phyloP scores from a whole-genome alignment of 2,113 vertebrate species.

The Pygoscelis antarcticus region DNA sequence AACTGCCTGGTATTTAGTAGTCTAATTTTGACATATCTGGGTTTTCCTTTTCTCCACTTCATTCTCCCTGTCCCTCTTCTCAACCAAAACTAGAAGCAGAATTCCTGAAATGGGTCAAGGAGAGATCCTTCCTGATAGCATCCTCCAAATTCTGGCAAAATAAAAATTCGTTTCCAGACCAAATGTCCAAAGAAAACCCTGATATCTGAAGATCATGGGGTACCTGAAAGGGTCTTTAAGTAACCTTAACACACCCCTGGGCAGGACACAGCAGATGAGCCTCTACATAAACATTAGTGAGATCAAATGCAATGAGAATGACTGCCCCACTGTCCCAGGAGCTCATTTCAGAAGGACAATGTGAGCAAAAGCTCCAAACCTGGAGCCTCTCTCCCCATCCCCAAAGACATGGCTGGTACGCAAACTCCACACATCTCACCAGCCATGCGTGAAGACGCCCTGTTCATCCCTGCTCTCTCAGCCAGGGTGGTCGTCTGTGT shows the following conservation, averaged over 20 bases:
- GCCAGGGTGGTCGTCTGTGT: constrained; percentile 76
- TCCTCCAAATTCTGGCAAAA: background rate
- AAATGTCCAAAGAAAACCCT: background rate
- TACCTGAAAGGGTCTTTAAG: background rate
- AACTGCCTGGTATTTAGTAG: background rate
- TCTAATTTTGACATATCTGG: background rate
- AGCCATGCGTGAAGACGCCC: background rate
- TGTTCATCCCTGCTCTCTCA: constrained; percentile 49
- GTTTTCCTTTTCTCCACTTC: fast-evolving
- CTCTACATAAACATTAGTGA: background rate
- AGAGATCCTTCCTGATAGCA: background rate
- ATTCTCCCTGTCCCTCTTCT: background rate
- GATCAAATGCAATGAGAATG: background rate
- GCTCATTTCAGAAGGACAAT: background rate
- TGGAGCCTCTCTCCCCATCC: background rate
- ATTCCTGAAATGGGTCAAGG: background rate
- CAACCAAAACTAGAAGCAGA: background rate
- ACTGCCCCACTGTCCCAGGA: background rate
- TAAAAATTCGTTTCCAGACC: background rate
- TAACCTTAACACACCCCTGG: fast-evolving
- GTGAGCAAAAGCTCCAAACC: background rate
- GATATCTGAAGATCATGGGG: background rate
- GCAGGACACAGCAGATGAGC: background rate
- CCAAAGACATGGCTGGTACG: background rate
- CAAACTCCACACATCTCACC: background rate